Evolutionary conservation across 2,113 vertebrate genomes (phyloP), one percentile per base, ranked within the genome.

Genomic region (Redunca redunca): DNA sequence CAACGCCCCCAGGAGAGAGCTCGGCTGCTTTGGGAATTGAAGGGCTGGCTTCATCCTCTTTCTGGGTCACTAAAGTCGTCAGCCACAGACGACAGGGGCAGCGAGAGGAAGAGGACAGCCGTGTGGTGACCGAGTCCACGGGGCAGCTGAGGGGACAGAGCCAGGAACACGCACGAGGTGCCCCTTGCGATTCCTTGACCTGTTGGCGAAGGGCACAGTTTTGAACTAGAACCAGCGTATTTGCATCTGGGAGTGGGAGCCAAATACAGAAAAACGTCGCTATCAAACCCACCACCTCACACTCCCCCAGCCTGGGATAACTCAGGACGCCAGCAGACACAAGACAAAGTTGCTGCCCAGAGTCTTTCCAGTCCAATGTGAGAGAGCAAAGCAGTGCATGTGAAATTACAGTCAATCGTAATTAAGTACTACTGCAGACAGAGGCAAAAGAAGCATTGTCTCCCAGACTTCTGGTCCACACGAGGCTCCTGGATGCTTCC

Each of bases 121-220:
- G 11, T 3, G 4, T 4, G 16, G 1, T 6, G 16, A 46, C 10
- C 11, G 7, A 4, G 0, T 28, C 78, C 53, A 2, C 0, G 0
- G 15, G 33, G 33, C 11, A 19, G 15, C 64, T 71, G 14, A 50
- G 25, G 74, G 8, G 33, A 21, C 3, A 0, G 1, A 14, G 28
- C 28, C 14, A 40, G 5, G 53, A 80, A 52, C 2, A 28, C 9
- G 26, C 3, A 1, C 0, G 14, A 67, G 28, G 12, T 2, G n/a
- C 0, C 16, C 17, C n/a, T 7, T 2, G 7, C 1, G 26, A 62
- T 9, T 74, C 74, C 53, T 84, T 26, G 9, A 15, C 21, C 16
- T 19, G 0, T 4, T 14, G 7, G 5, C 3, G 2, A 26, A 26
- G 46, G 21, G 30, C 11, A 12, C 10, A 1, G 28, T 7, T 26